Base-by-base conservation (phyloP, 2,113 vertebrate genomes). In the Mormyrus iriodes region DNA sequence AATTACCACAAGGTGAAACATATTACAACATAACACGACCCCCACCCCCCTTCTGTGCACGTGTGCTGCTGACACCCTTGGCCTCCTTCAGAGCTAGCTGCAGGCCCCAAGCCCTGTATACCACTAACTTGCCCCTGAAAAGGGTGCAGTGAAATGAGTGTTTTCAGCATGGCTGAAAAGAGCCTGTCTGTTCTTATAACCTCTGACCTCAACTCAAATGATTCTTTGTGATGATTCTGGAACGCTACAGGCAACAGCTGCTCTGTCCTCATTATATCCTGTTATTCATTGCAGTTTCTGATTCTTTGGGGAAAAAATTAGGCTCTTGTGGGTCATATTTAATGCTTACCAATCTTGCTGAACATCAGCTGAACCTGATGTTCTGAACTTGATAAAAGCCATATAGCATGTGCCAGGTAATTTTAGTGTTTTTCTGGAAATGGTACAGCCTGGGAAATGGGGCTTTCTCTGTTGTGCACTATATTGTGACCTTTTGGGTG, bases 291-390 rank as follows among this genome's bases (percentile, higher is more conserved):
- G 73, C 35, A 15, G 35, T 79, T 79, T 79, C 73, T 85, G 82
- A 85, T 21, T 48, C 44, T 31, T 85, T 17, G 4, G 39, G 42
- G 13, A 21, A 24, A 49, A 49, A 13, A 39, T 0, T 76, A 19
- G 73, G 39, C 39, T 39, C 35, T 42, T 42, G 13, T 39, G 35
- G 73, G 73, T 39, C 73, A 85, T 27, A 85, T 49, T 85, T 24
- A 49, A 49, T 85, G 83, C 83, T 85, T 85, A 49, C n/a, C 44
- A 49, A 21, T 85, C 44, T 51, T 85, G n/a, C 83, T 27, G 83
- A 44, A 21, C 6, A 44, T 42, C 19, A 51, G 35, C 53, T 24
- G 35, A 65, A 88, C 17, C 73, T 79, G 73, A 42, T 79, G 73
- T 42, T 42, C 35, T 79, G 35, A 17, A 46, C 39, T 69, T 85